Conservation (phyloP, 2,888 invertebrate genomes). For the Drosophila lacicola region DNA sequence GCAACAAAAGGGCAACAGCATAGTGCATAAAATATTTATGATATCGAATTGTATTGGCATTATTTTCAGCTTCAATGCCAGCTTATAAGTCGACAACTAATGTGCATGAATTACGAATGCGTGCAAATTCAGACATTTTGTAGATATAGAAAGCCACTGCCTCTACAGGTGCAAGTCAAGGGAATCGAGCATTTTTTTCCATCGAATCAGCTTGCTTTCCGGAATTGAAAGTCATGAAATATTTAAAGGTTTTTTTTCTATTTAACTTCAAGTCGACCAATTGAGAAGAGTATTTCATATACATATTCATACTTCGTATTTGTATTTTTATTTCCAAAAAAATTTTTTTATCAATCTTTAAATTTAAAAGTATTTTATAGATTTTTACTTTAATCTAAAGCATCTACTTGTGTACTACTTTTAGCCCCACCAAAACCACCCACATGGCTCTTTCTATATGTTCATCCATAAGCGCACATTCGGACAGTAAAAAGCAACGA, state of each 20-base stretch:
- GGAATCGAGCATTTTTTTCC: neutral
- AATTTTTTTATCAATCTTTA: too few relatives aligned
- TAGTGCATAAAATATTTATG: slow-evolving; percentile 80
- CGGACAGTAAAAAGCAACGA: slow-evolving; percentile 75
- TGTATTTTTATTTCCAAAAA: too few relatives aligned
- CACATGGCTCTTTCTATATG: slow-evolving; percentile 18
- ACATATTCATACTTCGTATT: too few relatives aligned
- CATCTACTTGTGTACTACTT: neutral
- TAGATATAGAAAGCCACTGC: neutral
- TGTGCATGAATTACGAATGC: slow-evolving; percentile 54
- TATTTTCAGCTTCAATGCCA: slow-evolving; percentile 73
- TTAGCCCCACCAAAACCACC: neutral
- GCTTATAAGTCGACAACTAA: slow-evolving; percentile 62
- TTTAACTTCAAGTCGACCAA: too few relatives aligned
- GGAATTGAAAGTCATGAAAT: too few relatives aligned
- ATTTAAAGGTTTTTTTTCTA: neutral
- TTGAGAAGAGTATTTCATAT: too few relatives aligned
- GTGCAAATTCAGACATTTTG: slow-evolving; percentile 48
- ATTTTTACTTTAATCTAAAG: slow-evolving; percentile 20
- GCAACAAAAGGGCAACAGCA: slow-evolving; percentile 37
- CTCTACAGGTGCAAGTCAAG: slow-evolving; percentile 44
- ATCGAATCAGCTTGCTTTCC: too few relatives aligned
- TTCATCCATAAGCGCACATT: slow-evolving; percentile 46
- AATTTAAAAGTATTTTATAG: neutral
- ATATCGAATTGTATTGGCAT: slow-evolving; percentile 73